These are phyloP conservation scores for Catocala sponsa DNA, from an alignment of 2,888 invertebrate genomes.

Conservation along the genomic window DNA sequence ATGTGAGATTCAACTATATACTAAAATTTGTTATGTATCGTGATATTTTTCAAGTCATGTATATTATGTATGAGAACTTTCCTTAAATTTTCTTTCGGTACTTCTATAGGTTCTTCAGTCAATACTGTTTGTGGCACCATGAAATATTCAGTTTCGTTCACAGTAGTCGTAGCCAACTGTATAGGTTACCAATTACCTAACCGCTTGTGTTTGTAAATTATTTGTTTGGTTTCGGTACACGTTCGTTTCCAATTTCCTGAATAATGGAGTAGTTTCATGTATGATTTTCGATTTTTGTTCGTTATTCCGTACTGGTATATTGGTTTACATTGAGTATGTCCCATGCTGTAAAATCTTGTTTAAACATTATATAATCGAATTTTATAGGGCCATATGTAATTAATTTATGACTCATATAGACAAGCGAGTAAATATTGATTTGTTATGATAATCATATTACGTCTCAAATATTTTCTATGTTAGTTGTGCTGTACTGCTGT, in stretches of 20 bases:
- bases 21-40: no score
- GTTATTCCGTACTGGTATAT: not conserved
- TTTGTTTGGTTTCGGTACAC: constrained; percentile 9
- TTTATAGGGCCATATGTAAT: no score
- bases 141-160: constrained; percentile 37
- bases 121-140: constrained; percentile 38
- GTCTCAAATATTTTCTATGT: no score
- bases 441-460: no score
- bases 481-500: no score
- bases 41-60: not conserved
- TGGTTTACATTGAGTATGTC: no score
- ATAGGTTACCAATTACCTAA: constrained; percentile 14
- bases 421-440: no score
- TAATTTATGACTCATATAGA: no score
- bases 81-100: constrained; percentile 29
- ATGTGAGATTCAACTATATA: no score
- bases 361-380: no score
- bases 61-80: constrained; percentile 7
- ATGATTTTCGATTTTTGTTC: not conserved
- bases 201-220: constrained; percentile 17
- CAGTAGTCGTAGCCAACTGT: constrained; percentile 21
- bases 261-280: constrained; percentile 7
- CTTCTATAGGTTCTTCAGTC: constrained; percentile 20
- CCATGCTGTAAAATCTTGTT: no score
- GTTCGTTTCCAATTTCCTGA: constrained; percentile 21